phyloP scores from a whole-genome alignment of 2,113 vertebrate species.

The Sigmodon hispidus region DNA sequence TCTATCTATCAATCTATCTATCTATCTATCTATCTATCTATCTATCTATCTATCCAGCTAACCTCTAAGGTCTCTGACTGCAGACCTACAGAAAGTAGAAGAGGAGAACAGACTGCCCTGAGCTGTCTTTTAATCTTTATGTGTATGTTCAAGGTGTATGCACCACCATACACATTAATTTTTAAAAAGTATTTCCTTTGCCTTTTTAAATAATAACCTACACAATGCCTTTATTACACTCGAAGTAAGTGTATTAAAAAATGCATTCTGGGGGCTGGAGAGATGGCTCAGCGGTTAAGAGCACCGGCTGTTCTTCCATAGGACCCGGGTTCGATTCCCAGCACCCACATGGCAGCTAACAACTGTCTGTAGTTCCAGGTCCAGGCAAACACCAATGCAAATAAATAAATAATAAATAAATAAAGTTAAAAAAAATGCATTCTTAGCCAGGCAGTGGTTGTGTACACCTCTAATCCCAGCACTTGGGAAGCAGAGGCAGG shows the following conservation, averaged over 20 bases:
- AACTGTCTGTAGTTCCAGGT: too few relatives aligned
- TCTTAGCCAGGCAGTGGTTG: neutral
- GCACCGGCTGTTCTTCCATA: too few relatives aligned
- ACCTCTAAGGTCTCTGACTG: conserved; percentile 17
- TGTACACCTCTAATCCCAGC: neutral
- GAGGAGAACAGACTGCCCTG: neutral
- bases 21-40: too few relatives aligned
- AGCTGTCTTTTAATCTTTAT: neutral
- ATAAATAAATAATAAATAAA: too few relatives aligned
- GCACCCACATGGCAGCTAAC: too few relatives aligned
- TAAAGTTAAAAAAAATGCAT: conserved; percentile 46
- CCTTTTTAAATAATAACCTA: conserved; percentile 32
- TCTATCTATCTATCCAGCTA: neutral
- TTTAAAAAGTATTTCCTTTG: neutral
- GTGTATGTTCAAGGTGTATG: rapidly evolving
- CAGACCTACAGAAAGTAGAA: neutral
- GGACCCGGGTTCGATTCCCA: too few relatives aligned
- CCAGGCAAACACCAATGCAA: too few relatives aligned
- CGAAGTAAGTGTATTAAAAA: conserved; percentile 20
- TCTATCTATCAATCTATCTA: too few relatives aligned
- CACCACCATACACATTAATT: neutral
- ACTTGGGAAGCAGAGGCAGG: neutral
- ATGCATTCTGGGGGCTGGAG: too few relatives aligned
- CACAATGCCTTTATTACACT: conserved; percentile 26
- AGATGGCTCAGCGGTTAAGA: too few relatives aligned